Percentiles rank a stretch among this genome's conserved stretches.
Evolutionary conservation across 2,797 vertebrate genomes (phyloP).

Genomic region (Pseudocheirus occidentalis): DNA sequence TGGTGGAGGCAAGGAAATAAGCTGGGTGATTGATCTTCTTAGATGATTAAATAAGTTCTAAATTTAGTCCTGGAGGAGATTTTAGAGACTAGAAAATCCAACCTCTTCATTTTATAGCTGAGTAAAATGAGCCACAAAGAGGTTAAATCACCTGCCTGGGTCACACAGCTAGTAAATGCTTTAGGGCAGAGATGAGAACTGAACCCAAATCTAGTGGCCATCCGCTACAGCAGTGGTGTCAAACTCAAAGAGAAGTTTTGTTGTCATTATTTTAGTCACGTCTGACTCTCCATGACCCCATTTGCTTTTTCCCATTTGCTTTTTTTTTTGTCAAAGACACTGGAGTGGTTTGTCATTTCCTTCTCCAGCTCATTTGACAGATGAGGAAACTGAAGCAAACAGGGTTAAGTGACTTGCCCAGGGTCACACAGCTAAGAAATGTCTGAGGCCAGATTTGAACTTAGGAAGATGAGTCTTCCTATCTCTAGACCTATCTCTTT

Average conservation of each 20-base stretch:
- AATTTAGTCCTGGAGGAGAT: slow-evolving; percentile 46
- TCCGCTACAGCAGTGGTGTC: background rate
- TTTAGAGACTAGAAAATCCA: background rate
- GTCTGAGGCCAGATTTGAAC: background rate
- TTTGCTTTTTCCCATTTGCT: background rate
- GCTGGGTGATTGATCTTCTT: background rate
- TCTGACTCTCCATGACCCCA: background rate
- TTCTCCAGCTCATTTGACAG: background rate
- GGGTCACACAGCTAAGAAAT: background rate
- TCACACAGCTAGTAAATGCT: background rate
- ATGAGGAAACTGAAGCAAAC: background rate
- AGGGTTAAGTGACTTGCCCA: background rate
- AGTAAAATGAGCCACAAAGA: background rate
- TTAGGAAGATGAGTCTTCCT: background rate
- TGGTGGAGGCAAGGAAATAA: background rate
- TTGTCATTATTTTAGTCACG: background rate
- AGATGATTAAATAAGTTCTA: background rate
- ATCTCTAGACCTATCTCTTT: background rate
- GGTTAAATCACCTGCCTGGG: background rate
- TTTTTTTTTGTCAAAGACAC: background rate
- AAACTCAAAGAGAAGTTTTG: background rate
- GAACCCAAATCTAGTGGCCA: background rate
- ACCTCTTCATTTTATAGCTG: background rate
- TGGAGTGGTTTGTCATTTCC: background rate
- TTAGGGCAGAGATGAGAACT: background rate